Evolutionary conservation across 1,140 invertebrate genomes (phyloP), one percentile per base, ranked within the genome.

Genomic region (Leucophenga varia): DNA sequence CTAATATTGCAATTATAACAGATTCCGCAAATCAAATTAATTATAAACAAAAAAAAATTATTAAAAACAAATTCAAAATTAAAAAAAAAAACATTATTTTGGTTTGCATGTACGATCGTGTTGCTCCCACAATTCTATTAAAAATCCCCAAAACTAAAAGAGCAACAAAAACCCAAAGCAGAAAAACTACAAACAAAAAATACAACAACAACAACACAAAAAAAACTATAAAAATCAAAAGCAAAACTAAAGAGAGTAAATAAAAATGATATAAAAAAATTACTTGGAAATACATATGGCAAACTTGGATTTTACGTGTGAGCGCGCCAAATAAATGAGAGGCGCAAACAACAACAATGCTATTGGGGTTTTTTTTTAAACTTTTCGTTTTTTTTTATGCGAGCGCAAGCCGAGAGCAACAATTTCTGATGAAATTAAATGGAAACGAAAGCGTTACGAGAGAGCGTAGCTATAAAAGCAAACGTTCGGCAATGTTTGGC

Each of bases 341-440:
- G n/a, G n/a, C 13, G 20, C 19, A 3, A 34, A 32, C 34, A 38
- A 41, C 21, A 13, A 8, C 12, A 31, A 17, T 32, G 42, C 8
- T 42, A 41, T 44, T 47, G 49, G 42, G 46, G 44, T 30, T 25
- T 52, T 48, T 45, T 17, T 30, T 30, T n/a, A 30, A 30, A 30
- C 25, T 30, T n/a, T n/a, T n/a, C n/a, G n/a, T n/a, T n/a, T n/a
- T n/a, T n/a, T 16, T 12, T 32, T n/a, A 28, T 21, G 32, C 10
- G 34, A 30, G 36, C 12, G 28, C 14, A 35, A 1, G 37, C 3
- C n/a, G 39, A 21, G 20, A 3, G 35, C 35, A 12, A 14, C 51
- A 45, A n/a, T 49, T 56, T 57, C 64, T 72, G 60, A 64, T 72
- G 69, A 72, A 72, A 72, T 72, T 69, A 64, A 46, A 45, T 59